These are phyloP conservation scores for Tupiocoris notatus DNA, from an alignment of 2,888 invertebrate species.

Conservation along the genomic window DNA sequence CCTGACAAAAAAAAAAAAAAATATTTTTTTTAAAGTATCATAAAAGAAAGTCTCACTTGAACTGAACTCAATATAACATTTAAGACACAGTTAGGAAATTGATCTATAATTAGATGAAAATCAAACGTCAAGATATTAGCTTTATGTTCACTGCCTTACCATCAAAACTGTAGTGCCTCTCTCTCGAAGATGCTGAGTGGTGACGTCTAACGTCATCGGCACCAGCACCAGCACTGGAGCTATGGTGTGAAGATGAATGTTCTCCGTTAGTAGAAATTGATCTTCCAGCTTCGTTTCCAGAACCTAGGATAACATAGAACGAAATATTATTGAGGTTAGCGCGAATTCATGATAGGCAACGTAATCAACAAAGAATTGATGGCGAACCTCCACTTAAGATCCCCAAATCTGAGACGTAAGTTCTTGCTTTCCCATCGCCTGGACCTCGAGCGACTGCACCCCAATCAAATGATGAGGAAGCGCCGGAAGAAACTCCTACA, in stretches of 20 bases:
- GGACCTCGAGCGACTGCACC: slow-evolving; percentile 46
- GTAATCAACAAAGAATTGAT: too few relatives aligned
- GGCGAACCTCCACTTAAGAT: slow-evolving; percentile 21
- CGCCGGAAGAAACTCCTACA: slow-evolving; percentile 23
- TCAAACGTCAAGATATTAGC: too few relatives aligned
- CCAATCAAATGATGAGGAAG: slow-evolving; percentile 15
- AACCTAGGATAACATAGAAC: too few relatives aligned
- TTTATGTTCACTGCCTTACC: slow-evolving; percentile 20
- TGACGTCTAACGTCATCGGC: slow-evolving; percentile 19
- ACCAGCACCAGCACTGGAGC: not conserved
- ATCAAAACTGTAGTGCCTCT: slow-evolving; percentile 37
- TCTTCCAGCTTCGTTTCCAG: not conserved
- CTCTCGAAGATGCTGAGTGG: slow-evolving; percentile 15
- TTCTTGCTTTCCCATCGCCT: slow-evolving; percentile 47
- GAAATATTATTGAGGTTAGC: too few relatives aligned
- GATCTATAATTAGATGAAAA: too few relatives aligned
- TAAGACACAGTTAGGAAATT: too few relatives aligned
- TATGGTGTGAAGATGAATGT: not conserved
- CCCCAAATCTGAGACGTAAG: slow-evolving; percentile 48
- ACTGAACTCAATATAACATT: too few relatives aligned
- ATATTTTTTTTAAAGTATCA: too few relatives aligned
- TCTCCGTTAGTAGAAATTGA: not conserved
- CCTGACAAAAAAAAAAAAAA: too few relatives aligned
- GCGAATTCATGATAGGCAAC: too few relatives aligned
- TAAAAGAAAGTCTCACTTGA: too few relatives aligned